phyloP scores from a whole-genome alignment of 2,888 invertebrate genomes.

The Odontomyia ornata region DNA sequence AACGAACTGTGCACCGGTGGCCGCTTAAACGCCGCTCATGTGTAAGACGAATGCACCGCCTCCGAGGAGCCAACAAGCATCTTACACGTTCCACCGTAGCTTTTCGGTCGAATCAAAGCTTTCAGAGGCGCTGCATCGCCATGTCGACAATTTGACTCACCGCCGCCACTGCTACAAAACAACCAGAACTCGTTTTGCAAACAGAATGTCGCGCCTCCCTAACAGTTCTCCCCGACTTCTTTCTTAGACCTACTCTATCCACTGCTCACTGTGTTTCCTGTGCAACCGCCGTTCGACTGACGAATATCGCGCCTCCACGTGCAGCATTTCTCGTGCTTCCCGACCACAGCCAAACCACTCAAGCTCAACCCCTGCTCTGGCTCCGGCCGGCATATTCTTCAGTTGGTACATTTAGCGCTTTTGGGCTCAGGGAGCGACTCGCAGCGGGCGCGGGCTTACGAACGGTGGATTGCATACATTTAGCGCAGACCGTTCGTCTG shows the following conservation, averaged over 20 bases:
- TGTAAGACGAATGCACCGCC: conserved; percentile 54
- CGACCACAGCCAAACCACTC: conserved; percentile 25
- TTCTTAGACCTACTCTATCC: neutral
- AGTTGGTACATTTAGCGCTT: neutral
- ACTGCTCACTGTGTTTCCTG: conserved; percentile 8
- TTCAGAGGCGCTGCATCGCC: conserved; percentile 45
- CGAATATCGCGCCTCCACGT: conserved; percentile 62
- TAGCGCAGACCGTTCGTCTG: neutral
- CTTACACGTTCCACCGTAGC: neutral
- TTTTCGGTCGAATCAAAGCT: conserved; percentile 48
- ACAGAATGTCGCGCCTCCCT: conserved; percentile 15
- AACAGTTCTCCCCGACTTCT: neutral
- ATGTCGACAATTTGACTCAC: neutral
- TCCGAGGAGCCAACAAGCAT: neutral
- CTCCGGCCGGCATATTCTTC: neutral
- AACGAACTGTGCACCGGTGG: neutral
- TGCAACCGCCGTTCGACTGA: conserved; percentile 54
- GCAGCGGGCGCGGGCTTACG: neutral
- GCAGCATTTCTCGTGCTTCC: conserved; percentile 47
- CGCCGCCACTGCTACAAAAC: neutral
- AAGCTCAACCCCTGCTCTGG: conserved; percentile 10
- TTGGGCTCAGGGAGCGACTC: neutral
- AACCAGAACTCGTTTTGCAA: conserved; percentile 5
- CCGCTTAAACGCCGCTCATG: conserved; percentile 29
- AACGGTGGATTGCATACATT: neutral